phyloP scores from a whole-genome alignment of 2,888 invertebrate genomes.

The Cyclophora punctaria region DNA sequence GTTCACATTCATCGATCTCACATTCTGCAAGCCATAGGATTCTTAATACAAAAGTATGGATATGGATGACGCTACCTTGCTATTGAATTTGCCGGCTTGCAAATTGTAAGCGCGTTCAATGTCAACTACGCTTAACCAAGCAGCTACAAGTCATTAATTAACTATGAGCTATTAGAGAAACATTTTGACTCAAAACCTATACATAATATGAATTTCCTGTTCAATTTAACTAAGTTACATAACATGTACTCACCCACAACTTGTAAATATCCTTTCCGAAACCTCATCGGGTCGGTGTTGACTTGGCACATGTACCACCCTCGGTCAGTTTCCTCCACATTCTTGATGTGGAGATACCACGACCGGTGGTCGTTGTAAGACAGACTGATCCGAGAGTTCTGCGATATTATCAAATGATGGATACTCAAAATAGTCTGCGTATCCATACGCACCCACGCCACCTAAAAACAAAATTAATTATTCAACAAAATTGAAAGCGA shows the following conservation, averaged over 20 bases:
- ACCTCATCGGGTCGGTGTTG: slow-evolving; percentile 94
- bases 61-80: too few relatives aligned
- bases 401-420: slow-evolving; percentile 92
- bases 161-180: too few relatives aligned
- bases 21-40: too few relatives aligned
- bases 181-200: not conserved
- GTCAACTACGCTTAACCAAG: too few relatives aligned
- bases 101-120: too few relatives aligned
- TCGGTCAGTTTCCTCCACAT: slow-evolving; percentile 89
- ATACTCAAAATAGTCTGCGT: slow-evolving; percentile 94
- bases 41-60: too few relatives aligned
- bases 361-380: slow-evolving; percentile 93
- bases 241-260: slow-evolving; percentile 84
- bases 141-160: too few relatives aligned
- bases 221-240: not conserved
- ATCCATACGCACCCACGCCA: slow-evolving; percentile 95
- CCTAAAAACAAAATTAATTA: slow-evolving; percentile 64
- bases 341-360: slow-evolving; percentile 92
- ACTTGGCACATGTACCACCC: slow-evolving; percentile 96
- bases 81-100: too few relatives aligned
- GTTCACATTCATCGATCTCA: too few relatives aligned
- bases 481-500: not conserved
- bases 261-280: slow-evolving; percentile 90
- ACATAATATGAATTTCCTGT: slow-evolving; percentile 34
- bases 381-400: slow-evolving; percentile 89